Percentiles rank a stretch among this genome's conserved stretches.
Evolutionary conservation across 2,888 invertebrate genomes (phyloP).

Genomic region (Epiblema foenella): DNA sequence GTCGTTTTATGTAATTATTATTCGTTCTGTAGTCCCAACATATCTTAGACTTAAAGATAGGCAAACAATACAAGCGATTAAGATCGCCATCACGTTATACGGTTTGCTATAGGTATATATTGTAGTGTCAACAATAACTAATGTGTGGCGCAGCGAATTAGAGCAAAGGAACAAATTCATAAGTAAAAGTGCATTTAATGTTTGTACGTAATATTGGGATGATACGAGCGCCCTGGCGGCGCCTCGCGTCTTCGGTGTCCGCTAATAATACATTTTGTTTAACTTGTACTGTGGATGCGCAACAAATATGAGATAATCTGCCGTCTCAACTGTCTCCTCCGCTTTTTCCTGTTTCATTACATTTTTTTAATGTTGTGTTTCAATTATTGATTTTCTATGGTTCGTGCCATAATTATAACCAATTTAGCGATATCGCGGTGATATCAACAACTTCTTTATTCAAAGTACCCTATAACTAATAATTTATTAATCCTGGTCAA

Average conservation of each 20-base stretch:
- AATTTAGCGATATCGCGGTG: no score
- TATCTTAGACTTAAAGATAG: neutral
- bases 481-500: no score
- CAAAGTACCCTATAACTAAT: no score
- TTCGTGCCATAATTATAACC: no score
- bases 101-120: neutral
- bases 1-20: no score
- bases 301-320: conserved; percentile 31
- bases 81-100: neutral
- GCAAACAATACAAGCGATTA: neutral
- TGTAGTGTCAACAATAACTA: no score
- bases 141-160: neutral
- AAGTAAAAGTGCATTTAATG: conserved; percentile 25
- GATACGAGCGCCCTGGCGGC: conserved; percentile 41
- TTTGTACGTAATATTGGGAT: conserved; percentile 17
- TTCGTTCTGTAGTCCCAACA: neutral
- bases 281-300: conserved; percentile 47
- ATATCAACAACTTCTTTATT: no score
- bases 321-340: conserved; percentile 3
- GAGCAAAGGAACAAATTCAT: conserved; percentile 1
- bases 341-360: neutral
- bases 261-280: conserved; percentile 64
- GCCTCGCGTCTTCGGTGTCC: conserved; percentile 55
- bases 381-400: neutral
- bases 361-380: neutral